These are phyloP conservation scores for Rhagoletis pomonella DNA, from an alignment of 1,140 invertebrate genomes.

Conservation along the genomic window DNA sequence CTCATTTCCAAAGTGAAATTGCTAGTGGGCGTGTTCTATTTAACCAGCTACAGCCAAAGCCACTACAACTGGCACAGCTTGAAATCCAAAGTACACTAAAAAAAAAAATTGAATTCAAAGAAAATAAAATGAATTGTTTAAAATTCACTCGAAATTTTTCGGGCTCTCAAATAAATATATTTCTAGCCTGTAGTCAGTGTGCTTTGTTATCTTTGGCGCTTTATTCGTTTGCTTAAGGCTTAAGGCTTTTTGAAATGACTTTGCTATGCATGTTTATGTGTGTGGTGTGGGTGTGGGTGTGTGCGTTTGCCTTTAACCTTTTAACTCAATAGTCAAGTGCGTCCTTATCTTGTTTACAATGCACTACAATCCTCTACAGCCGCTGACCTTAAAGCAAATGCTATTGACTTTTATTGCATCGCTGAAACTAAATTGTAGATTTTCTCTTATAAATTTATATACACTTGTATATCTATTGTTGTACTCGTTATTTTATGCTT, in stretches of 20 bases:
- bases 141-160: slow-evolving; percentile 12
- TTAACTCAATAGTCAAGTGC: slow-evolving; percentile 49
- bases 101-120: not conserved
- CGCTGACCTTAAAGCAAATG: slow-evolving; percentile 25
- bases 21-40: not conserved
- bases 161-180: not conserved
- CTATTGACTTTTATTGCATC: slow-evolving; percentile 38
- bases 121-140: slow-evolving; percentile 43
- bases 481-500: not conserved
- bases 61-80: not conserved
- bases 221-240: slow-evolving; percentile 47
- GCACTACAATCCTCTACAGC: slow-evolving; percentile 22
- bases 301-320: slow-evolving; percentile 16
- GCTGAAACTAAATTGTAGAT: slow-evolving; percentile 7
- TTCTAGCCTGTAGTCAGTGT: slow-evolving; percentile 20
- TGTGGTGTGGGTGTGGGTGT: not conserved
- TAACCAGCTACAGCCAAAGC: slow-evolving; percentile 10
- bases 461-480: not conserved
- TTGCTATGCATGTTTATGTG: not conserved
- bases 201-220: slow-evolving; percentile 50
- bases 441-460: not conserved
- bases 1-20: not conserved
- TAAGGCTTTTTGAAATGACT: slow-evolving; percentile 36
- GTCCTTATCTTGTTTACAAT: slow-evolving; percentile 43
- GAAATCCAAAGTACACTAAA: not conserved